These are phyloP conservation scores for Pterocles gutturalis DNA, from an alignment of 2,113 vertebrate genomes.

Conservation along the genomic window DNA sequence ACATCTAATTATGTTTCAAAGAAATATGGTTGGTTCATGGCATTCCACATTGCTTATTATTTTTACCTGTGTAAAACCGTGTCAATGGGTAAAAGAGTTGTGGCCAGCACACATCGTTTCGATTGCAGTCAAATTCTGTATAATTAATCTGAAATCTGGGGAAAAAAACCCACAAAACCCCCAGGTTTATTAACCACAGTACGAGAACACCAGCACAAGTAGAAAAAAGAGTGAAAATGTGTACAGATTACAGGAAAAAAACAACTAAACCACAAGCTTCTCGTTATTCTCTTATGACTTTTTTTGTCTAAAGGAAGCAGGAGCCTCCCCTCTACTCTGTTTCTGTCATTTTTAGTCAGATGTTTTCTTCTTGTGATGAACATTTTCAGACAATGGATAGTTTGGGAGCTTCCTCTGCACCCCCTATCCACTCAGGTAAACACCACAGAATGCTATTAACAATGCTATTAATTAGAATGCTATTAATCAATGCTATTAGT, in stretches of 20 bases:
- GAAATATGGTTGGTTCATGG: accelerated
- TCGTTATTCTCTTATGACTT: accelerated
- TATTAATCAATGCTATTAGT: not conserved
- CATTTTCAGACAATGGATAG: not conserved
- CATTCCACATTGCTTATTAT: not conserved
- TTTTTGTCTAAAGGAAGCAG: not conserved
- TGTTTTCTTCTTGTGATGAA: not conserved
- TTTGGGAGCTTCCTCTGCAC: not conserved
- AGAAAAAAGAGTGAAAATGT: not conserved
- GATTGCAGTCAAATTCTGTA: conserved; percentile 92
- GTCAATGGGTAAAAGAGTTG: conserved; percentile 90
- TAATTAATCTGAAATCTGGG: conserved; percentile 91
- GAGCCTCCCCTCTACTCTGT: not conserved
- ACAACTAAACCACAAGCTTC: not conserved
- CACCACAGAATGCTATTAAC: not conserved
- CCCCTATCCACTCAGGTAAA: not conserved
- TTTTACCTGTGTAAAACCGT: conserved; percentile 88
- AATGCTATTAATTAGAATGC: no score
- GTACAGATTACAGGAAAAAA: not conserved
- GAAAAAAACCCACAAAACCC: not conserved
- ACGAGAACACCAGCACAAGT: not conserved
- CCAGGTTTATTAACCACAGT: not conserved
- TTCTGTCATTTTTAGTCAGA: not conserved
- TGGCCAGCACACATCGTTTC: conserved; percentile 94
- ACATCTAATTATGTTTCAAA: not conserved